phyloP scores from a whole-genome alignment of 2,797 vertebrate genomes.

The Sebastes iracundus region DNA sequence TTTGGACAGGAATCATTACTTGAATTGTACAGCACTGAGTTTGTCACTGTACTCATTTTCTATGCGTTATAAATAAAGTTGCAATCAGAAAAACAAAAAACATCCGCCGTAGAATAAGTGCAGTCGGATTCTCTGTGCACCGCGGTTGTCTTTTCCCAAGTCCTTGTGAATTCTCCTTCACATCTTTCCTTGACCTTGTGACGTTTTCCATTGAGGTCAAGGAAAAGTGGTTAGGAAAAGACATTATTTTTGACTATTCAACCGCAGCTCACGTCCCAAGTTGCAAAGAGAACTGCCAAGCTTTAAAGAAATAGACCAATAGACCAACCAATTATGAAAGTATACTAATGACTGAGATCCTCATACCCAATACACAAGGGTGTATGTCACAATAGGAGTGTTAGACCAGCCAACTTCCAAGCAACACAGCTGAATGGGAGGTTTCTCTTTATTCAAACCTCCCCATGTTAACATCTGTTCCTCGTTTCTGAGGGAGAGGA shows the following conservation, averaged over 20 bases:
- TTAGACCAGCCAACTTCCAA: not conserved
- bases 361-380: not conserved
- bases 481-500: constrained; percentile 78
- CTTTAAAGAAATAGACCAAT: not conserved
- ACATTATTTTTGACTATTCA: too few species aligned
- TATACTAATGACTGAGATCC: not conserved
- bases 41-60: too few species aligned
- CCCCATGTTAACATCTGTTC: constrained; percentile 76
- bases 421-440: constrained; percentile 15
- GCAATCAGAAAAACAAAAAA: too few species aligned
- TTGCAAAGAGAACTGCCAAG: not conserved
- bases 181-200: too few species aligned
- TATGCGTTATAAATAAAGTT: too few species aligned
- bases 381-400: not conserved
- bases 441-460: constrained; percentile 5
- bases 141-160: too few species aligned
- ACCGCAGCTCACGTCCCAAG: too few species aligned
- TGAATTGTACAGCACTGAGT: too few species aligned
- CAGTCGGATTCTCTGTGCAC: not conserved
- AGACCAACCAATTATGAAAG: not conserved
- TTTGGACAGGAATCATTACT: too few species aligned
- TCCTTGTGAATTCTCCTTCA: too few species aligned
- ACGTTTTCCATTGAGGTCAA: too few species aligned
- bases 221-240: too few species aligned
- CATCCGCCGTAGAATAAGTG: not conserved